phyloP scores from a whole-genome alignment of 2,113 vertebrate genomes.

The Neolamprologus falcicula region DNA sequence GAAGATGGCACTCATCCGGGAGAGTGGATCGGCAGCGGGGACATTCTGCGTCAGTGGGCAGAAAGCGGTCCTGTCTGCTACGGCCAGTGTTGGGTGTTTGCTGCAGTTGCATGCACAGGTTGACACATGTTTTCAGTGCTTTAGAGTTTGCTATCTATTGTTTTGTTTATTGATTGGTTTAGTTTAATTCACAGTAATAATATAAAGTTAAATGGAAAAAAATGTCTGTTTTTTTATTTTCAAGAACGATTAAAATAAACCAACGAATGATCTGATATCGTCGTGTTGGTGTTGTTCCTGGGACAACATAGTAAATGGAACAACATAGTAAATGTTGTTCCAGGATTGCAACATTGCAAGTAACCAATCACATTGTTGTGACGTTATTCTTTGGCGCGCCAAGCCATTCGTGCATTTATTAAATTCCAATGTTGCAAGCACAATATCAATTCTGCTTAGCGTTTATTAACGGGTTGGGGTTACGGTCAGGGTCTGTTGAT shows the following conservation, averaged over 20 bases:
- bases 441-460: neutral
- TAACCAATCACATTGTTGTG: neutral
- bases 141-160: neutral
- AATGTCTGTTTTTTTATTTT: neutral
- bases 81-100: constrained; percentile 93
- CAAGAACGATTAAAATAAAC: neutral
- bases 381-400: neutral
- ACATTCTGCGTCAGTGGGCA: constrained; percentile 81
- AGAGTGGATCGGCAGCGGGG: constrained; percentile 79
- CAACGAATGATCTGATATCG: neutral
- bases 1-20: constrained; percentile 73
- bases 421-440: neutral
- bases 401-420: fast-evolving
- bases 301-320: too few relatives aligned
- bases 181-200: neutral
- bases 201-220: neutral
- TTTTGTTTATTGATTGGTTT: neutral
- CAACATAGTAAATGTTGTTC: too few relatives aligned
- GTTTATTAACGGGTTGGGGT: neutral
- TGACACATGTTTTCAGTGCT: neutral
- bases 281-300: fast-evolving
- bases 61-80: constrained; percentile 73
- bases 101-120: constrained; percentile 86
- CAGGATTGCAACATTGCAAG: neutral
- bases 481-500: neutral